These are phyloP conservation scores for Aviceda subcristata DNA, from an alignment of 2,113 vertebrate genomes.

Conservation along the genomic window DNA sequence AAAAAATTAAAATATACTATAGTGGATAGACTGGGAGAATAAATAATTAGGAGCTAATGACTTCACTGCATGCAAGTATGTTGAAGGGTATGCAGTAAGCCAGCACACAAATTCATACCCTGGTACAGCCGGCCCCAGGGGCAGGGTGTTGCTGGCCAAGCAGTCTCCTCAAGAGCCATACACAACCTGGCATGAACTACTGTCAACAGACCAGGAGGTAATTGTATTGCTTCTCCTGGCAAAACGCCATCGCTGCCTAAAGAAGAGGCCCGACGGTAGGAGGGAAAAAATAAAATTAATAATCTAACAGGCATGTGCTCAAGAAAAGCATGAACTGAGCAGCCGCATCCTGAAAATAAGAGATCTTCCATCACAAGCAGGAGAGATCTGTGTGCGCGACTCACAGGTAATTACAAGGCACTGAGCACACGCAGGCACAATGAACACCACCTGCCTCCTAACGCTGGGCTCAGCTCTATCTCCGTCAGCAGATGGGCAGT, in stretches of 20 bases:
- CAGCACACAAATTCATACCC: background rate
- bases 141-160: background rate
- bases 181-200: background rate
- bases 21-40: background rate
- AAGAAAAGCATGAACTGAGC: background rate
- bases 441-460: background rate
- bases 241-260: background rate
- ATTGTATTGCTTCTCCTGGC: background rate
- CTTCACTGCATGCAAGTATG: background rate
- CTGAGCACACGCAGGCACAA: background rate
- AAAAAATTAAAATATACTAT: background rate
- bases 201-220: background rate
- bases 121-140: background rate
- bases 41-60: background rate
- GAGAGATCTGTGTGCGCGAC: background rate
- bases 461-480: background rate
- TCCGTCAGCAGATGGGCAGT: background rate
- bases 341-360: background rate
- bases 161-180: background rate
- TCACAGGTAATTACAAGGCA: background rate
- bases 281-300: background rate
- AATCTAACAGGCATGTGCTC: background rate
- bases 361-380: background rate
- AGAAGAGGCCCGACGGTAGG: background rate
- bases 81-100: background rate